These are phyloP conservation scores for Lanius collurio DNA, from an alignment of 2,113 vertebrate genomes.

Conservation along the genomic window DNA sequence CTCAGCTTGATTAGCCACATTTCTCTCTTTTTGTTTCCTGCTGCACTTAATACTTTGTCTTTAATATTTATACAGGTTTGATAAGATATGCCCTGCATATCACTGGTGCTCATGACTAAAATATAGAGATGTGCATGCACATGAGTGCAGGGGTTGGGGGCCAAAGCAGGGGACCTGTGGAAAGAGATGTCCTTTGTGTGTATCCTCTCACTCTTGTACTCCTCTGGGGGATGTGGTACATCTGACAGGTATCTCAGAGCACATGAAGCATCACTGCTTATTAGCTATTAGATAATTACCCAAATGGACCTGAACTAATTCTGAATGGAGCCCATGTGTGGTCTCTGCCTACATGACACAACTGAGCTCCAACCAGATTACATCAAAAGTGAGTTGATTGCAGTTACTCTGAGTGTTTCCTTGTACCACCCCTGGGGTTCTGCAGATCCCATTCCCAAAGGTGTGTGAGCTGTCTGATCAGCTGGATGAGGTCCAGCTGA, in stretches of 20 bases:
- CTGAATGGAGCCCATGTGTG: neutral
- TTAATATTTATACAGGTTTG: neutral
- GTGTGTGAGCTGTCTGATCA: neutral
- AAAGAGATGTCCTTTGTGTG: neutral
- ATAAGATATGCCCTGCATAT: neutral
- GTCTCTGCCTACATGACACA: neutral
- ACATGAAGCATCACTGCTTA: neutral
- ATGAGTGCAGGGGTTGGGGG: neutral
- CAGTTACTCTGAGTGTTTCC: neutral
- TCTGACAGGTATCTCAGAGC: neutral
- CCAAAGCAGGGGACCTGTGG: neutral
- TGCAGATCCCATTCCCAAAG: neutral
- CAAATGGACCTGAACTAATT: neutral
- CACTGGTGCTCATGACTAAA: neutral
- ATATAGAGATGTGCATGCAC: accelerated
- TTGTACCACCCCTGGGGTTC: neutral
- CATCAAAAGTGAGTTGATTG: neutral
- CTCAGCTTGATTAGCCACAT: neutral
- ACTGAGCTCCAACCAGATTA: neutral
- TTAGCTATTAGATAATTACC: neutral
- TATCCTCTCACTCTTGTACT: neutral
- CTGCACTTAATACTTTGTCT: neutral
- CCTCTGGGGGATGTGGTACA: accelerated
- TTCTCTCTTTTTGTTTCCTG: neutral
- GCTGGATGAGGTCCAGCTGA: neutral